Conservation (phyloP, 1,140 invertebrate species). For the Copidosoma floridanum region DNA sequence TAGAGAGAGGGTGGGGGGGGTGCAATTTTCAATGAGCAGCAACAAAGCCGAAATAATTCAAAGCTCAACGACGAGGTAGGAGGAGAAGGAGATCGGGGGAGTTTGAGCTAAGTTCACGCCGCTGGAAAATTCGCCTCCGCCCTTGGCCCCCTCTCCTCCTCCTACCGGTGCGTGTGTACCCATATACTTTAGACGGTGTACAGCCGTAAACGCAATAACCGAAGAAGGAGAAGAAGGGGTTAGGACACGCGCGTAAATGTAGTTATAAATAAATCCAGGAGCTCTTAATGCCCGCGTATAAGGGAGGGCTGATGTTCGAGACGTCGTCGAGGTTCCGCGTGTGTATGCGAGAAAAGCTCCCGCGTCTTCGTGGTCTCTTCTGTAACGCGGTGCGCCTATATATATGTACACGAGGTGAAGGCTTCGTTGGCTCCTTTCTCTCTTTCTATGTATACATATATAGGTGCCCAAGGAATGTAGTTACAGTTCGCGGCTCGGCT, state of each 20-base stretch:
- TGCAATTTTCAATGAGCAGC: too few species aligned
- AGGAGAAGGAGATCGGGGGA: too few species aligned
- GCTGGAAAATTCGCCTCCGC: slow-evolving; percentile 11
- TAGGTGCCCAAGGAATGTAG: too few species aligned
- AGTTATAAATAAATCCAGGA: slow-evolving; percentile 60
- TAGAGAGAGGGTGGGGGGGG: too few species aligned
- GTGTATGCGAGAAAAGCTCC: too few species aligned
- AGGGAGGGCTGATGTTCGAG: slow-evolving; percentile 6
- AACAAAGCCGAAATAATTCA: slow-evolving; percentile 27
- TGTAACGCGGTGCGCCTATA: too few species aligned
- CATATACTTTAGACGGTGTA: too few species aligned
- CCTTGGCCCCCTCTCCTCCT: not conserved
- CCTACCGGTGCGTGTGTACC: too few species aligned
- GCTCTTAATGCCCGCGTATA: slow-evolving; percentile 51
- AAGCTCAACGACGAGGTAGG: slow-evolving; percentile 21
- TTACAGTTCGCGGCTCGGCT: too few species aligned
- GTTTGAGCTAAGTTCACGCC: slow-evolving; percentile 10
- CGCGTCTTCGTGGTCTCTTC: slow-evolving; percentile 1
- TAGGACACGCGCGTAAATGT: slow-evolving; percentile 56
- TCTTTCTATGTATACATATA: too few species aligned
- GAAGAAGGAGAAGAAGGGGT: slow-evolving; percentile 43
- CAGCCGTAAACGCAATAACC: slow-evolving; percentile 54
- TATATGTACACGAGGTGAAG: too few species aligned
- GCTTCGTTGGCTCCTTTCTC: too few species aligned
- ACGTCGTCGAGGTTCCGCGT: slow-evolving; percentile 30